Evolutionary conservation across 2,113 vertebrate species (phyloP), one percentile per base, ranked within the genome.

Genomic region (Rhea americana): DNA sequence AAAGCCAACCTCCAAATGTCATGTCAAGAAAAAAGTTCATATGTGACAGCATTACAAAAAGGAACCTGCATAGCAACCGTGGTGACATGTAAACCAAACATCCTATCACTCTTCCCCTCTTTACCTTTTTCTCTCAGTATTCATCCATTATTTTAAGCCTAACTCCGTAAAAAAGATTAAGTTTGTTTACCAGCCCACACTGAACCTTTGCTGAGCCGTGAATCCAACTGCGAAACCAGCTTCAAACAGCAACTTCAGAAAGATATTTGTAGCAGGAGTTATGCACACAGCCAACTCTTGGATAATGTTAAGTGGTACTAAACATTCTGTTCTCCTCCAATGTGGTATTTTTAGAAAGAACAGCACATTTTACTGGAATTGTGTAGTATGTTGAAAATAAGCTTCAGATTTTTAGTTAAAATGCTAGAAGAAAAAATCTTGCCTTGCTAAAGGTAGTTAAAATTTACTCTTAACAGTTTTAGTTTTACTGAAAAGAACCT

Each of bases 331-430:
- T 90, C 84, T 68, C 47, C 87, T 83, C 78, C 48, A 68, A 41
- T 58, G 21, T 32, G 41, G 25, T 82, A 77, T 77, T 94, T 96
- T 96, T 73, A 96, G 91, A 76, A 92, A 90, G 51, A 92, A 85
- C 13, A 76, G 43, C 15, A 47, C 2, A 4, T 85, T 85, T 82
- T 37, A 51, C 56, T 89, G 63, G 84, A 91, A 93, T 89, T 17
- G 11, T 78, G 66, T 70, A 74, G 62, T 24, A 62, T 66, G 41
- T 5, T 68, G 50, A 89, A 93, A 82, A 78, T 41, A 82, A 93
- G 67, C 47, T 95, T 88, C 79, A 78, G 80, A 50, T 72, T 91
- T 66, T 43, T 26, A 93, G 70, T 66, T 82, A 67, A 83, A 59
- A 79, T 13, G 50, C 19, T 70, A 48, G 45, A 4, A 58, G 76